Percentiles rank a stretch among this genome's conserved stretches.
These are phyloP conservation scores for Gastracanthus pulcherrimus DNA, from an alignment of 2,888 invertebrate genomes.

Conservation along the genomic window DNA sequence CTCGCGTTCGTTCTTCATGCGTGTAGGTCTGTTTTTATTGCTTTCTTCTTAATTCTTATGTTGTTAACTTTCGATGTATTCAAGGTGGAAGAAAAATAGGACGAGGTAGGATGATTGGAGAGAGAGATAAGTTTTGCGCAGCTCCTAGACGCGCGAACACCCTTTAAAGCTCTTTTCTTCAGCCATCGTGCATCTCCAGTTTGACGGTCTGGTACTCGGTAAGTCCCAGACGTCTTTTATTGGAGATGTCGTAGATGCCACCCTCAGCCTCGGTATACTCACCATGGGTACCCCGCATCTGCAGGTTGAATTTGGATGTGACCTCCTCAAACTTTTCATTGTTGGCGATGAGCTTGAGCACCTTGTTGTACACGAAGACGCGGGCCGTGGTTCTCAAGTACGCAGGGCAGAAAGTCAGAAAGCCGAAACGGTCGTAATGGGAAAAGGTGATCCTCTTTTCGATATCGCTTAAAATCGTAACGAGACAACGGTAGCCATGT, in stretches of 20 bases:
- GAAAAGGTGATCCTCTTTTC: conserved; percentile 97
- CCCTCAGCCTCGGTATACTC: conserved; percentile 98
- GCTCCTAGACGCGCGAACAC: conserved; percentile 37
- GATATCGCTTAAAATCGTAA: conserved; percentile 94
- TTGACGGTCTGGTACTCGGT: conserved; percentile 98
- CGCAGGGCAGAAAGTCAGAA: conserved; percentile 99
- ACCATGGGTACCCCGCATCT: conserved; percentile 94
- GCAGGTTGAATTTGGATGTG: conserved; percentile 93
- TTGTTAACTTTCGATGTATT: conserved; percentile 31
- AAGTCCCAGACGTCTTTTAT: conserved; percentile 98
- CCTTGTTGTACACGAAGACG: conserved; percentile 98
- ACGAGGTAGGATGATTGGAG: conserved; percentile 51
- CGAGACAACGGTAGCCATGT: conserved; percentile 90
- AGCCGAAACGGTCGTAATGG: conserved; percentile 96
- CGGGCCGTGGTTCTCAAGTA: conserved; percentile 98
- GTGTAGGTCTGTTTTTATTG: conserved; percentile 35
- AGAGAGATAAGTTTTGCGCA: conserved; percentile 51
- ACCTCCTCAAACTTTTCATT: conserved; percentile 93
- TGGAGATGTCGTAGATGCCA: conserved; percentile 97
- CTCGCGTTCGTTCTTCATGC: conserved; percentile 13
- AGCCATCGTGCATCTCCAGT: conserved; percentile 98
- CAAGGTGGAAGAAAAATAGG: conserved; percentile 50
- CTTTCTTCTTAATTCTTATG: conserved; percentile 7
- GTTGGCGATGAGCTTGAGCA: conserved; percentile 96
- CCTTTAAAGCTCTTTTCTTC: conserved; percentile 91